Conservation (phyloP, 1,140 invertebrate genomes). For the Phymastichus coffea region DNA sequence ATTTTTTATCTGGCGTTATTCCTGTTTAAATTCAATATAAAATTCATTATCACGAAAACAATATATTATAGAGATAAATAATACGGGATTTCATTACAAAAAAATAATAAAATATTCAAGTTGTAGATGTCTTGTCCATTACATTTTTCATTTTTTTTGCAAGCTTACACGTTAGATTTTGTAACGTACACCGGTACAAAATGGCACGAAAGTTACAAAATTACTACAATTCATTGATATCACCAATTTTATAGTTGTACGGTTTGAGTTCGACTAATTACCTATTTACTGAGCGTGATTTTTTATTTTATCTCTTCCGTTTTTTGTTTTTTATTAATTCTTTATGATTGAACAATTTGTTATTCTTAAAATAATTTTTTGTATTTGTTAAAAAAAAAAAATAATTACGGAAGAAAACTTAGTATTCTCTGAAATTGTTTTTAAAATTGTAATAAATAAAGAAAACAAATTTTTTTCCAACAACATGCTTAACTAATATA, state of each 20-base stretch:
- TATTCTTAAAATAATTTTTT: too few relatives aligned
- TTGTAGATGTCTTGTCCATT: slow-evolving; percentile 4
- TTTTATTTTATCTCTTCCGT: too few relatives aligned
- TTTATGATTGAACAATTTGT: too few relatives aligned
- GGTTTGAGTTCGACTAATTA: too few relatives aligned
- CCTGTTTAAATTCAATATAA: too few relatives aligned
- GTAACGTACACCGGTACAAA: slow-evolving; percentile 31
- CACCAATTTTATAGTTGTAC: slow-evolving; percentile 4
- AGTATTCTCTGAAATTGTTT: not conserved
- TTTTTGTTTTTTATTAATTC: not conserved
- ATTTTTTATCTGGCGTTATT: too few relatives aligned
- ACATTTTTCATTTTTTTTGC: not conserved
- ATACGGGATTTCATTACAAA: not conserved
- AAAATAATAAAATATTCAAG: slow-evolving; percentile 5
- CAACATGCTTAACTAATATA: slow-evolving; percentile 10
- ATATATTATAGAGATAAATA: not conserved
- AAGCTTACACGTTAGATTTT: not conserved
- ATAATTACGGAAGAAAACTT: not conserved
- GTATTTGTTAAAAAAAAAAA: too few relatives aligned
- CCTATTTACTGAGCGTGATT: too few relatives aligned
- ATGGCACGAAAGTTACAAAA: slow-evolving; percentile 37
- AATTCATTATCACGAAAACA: too few relatives aligned
- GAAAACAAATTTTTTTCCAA: slow-evolving; percentile 16
- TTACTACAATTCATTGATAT: not conserved
- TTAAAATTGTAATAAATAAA: not conserved